These are phyloP conservation scores for Sterrhoptilus dennistouni DNA, from an alignment of 2,113 vertebrate species.

Conservation along the genomic window DNA sequence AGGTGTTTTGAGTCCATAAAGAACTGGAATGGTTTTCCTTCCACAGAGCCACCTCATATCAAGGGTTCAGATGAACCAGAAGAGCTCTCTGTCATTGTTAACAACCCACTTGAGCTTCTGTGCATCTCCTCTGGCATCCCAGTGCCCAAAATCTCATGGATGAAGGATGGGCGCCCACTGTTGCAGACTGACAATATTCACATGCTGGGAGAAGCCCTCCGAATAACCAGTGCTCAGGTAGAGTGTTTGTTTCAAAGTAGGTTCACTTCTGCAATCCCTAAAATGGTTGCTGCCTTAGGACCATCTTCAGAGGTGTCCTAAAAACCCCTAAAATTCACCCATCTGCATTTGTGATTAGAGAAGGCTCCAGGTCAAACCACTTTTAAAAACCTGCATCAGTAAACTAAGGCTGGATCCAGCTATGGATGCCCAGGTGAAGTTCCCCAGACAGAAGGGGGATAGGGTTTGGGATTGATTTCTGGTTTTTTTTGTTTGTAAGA, in stretches of 20 bases:
- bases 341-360: not conserved
- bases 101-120: conserved; percentile 85
- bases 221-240: conserved; percentile 86
- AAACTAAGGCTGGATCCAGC: not conserved
- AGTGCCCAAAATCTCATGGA: conserved; percentile 87
- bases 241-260: not conserved
- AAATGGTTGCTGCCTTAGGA: not conserved
- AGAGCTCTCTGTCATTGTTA: conserved; percentile 87
- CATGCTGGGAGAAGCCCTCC: conserved; percentile 79
- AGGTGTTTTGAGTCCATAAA: not conserved
- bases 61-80: conserved; percentile 79
- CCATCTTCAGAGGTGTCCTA: not conserved
- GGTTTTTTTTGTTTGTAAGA: not conserved
- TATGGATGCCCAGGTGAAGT: not conserved
- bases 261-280: not conserved
- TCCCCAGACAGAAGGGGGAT: not conserved
- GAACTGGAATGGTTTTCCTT: not conserved
- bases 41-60: conserved; percentile 90
- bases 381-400: not conserved
- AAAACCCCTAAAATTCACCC: not conserved
- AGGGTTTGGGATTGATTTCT: not conserved
- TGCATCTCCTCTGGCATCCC: conserved; percentile 89
- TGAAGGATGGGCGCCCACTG: conserved; percentile 90
- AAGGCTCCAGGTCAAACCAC: not conserved
- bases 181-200: conserved; percentile 78